A percentile compares a stretch with the other conserved stretches of the same genome.
Evolutionary conservation across 2,888 invertebrate species (phyloP).

Genomic region (Drosophila eohydei): DNA sequence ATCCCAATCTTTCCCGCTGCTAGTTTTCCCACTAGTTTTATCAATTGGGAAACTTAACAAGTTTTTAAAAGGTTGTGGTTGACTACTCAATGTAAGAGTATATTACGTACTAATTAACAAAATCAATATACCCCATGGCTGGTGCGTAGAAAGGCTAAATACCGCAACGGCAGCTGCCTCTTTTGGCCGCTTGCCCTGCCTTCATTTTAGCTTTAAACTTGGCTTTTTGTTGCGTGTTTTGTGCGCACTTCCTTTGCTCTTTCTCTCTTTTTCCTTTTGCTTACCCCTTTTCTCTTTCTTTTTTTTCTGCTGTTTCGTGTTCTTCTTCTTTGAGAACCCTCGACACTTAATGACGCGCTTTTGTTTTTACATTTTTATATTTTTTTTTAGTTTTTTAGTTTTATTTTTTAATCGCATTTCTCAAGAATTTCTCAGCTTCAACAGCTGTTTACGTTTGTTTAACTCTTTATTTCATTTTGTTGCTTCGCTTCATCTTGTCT

Average conservation of each 20-base stretch:
- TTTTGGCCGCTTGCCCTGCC: slow-evolving; percentile 1
- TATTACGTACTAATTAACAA: too few relatives aligned
- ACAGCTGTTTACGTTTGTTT: slow-evolving; percentile 75
- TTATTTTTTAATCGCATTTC: slow-evolving; percentile 42
- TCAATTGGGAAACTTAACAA: too few relatives aligned
- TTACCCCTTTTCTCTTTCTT: slow-evolving; percentile 10
- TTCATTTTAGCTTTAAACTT: slow-evolving; percentile 23
- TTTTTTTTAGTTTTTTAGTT: background rate
- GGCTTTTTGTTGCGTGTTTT: slow-evolving; percentile 31
- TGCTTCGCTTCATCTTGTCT: slow-evolving; percentile 1
- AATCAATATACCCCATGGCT: background rate
- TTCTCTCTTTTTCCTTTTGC: slow-evolving; percentile 2
- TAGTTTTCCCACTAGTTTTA: too few relatives aligned
- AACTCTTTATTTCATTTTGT: slow-evolving; percentile 56
- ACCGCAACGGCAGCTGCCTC: slow-evolving; percentile 8
- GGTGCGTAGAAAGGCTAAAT: slow-evolving; percentile 12
- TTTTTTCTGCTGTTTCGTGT: background rate
- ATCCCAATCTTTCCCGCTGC: too few relatives aligned
- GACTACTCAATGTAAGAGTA: too few relatives aligned
- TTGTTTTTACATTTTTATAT: slow-evolving; percentile 37
- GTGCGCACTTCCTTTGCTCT: slow-evolving; percentile 18
- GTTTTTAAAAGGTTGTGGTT: too few relatives aligned
- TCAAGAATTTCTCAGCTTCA: slow-evolving; percentile 41
- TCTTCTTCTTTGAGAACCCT: slow-evolving; percentile 18
- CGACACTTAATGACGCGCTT: slow-evolving; percentile 55